phyloP scores from a whole-genome alignment of 2,888 invertebrate species.

The Pristionchus entomophagus region DNA sequence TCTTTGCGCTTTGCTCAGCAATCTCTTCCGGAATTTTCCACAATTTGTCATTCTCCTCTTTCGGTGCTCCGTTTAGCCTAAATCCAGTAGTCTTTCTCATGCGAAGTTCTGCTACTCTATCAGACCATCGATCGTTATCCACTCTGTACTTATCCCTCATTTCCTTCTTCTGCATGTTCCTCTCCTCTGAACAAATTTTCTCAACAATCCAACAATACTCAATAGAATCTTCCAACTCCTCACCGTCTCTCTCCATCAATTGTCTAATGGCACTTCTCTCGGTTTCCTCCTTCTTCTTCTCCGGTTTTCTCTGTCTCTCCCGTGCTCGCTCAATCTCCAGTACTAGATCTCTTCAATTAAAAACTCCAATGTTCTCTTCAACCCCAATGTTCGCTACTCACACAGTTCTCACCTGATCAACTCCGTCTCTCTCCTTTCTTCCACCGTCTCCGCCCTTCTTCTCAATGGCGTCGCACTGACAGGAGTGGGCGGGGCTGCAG shows the following conservation, averaged over 20 bases:
- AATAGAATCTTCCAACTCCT: background rate
- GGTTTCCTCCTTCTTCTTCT: conserved; percentile 5
- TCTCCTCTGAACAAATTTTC: conserved; percentile 2
- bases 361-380: background rate
- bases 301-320: background rate
- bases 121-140: conserved; percentile 23
- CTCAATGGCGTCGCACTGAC: background rate
- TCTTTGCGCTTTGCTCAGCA: background rate
- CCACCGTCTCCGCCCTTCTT: background rate
- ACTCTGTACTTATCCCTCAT: background rate
- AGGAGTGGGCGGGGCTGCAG: background rate
- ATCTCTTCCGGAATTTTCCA: conserved; percentile 19
- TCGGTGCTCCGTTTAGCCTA: conserved; percentile 25
- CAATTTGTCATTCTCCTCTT: background rate
- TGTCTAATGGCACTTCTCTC: background rate
- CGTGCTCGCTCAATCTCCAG: background rate
- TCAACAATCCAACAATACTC: background rate
- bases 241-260: conserved; percentile 18
- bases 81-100: background rate
- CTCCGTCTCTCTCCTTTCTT: background rate
- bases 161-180: background rate
- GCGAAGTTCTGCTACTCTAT: background rate
- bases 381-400: background rate
- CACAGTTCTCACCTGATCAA: background rate
- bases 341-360: conserved; percentile 13